A percentile compares a stretch with the other conserved stretches of the same genome.
phyloP scores from a whole-genome alignment of 2,113 vertebrate genomes.

The Columba janthina region DNA sequence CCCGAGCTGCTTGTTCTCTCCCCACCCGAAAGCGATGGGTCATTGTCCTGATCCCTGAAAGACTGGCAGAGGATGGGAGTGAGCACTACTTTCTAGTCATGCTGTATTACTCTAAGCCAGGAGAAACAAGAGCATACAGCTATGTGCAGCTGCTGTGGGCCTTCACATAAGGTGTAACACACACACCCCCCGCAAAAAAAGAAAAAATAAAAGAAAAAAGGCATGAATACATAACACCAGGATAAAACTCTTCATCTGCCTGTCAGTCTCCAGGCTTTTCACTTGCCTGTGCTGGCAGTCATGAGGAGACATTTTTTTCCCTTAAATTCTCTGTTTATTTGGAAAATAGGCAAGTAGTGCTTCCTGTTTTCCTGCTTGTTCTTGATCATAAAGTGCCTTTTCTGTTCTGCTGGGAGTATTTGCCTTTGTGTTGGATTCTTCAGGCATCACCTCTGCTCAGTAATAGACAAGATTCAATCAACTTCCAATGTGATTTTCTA shows the following conservation, averaged over 20 bases:
- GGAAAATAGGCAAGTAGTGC: background rate
- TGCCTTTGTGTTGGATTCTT: background rate
- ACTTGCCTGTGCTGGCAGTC: background rate
- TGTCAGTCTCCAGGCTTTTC: background rate
- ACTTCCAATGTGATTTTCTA: background rate
- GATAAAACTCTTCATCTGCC: background rate
- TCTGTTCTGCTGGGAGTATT: background rate
- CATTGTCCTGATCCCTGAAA: background rate
- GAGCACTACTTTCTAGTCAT: background rate
- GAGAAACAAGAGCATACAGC: background rate
- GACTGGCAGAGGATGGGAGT: background rate
- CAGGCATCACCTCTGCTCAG: background rate
- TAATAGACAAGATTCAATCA: background rate
- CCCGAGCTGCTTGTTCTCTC: background rate
- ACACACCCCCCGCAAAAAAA: background rate
- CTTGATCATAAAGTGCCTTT: background rate
- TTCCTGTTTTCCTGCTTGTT: background rate
- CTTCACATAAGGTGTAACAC: background rate
- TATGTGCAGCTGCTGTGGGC: background rate
- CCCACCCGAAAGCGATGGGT: background rate
- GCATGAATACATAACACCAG: background rate
- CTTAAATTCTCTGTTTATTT: background rate
- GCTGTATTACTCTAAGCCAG: background rate
- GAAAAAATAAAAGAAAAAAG: too few species aligned
- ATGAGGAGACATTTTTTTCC: background rate